Percentiles rank a stretch among this genome's conserved stretches.
Evolutionary conservation across 2,888 invertebrate genomes (phyloP).

Genomic region (Melanchra persicariae): DNA sequence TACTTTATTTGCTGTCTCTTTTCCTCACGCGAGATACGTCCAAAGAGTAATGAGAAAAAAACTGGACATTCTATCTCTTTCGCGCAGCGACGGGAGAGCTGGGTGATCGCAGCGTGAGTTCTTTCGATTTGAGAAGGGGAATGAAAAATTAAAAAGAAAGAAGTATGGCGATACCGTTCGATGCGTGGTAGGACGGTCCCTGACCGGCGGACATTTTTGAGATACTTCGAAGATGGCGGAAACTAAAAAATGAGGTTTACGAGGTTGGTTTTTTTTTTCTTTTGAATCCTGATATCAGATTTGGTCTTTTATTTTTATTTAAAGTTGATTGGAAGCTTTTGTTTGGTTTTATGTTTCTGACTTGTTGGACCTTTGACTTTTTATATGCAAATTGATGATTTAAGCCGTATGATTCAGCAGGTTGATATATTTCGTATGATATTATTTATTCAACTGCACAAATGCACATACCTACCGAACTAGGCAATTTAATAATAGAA

Average conservation of each 20-base stretch:
- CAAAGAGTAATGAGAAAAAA: constrained; percentile 70
- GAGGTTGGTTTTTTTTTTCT: constrained; percentile 28
- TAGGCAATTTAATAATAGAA: neutral
- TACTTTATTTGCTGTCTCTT: constrained; percentile 81
- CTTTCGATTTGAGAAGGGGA: constrained; percentile 86
- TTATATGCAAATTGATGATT: constrained; percentile 11
- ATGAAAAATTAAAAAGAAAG: constrained; percentile 83
- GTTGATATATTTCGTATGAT: neutral
- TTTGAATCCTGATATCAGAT: constrained; percentile 24
- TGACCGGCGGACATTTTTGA: constrained; percentile 69
- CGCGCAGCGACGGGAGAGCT: constrained; percentile 69
- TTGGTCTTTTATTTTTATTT: constrained; percentile 21
- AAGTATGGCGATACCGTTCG: constrained; percentile 76
- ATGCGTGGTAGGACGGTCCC: constrained; percentile 69
- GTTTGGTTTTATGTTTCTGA: neutral
- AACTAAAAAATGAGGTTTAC: constrained; percentile 55
- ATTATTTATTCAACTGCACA: constrained; percentile 2
- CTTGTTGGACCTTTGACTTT: neutral
- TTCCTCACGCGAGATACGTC: constrained; percentile 67
- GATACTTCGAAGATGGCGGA: constrained; percentile 72
- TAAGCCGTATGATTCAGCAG: neutral
- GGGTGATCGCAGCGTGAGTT: constrained; percentile 80
- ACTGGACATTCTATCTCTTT: constrained; percentile 75
- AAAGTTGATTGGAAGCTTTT: constrained; percentile 16
- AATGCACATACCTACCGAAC: neutral